Conservation (phyloP, 2,113 vertebrate genomes). For the Phoxinus phoxinus region DNA sequence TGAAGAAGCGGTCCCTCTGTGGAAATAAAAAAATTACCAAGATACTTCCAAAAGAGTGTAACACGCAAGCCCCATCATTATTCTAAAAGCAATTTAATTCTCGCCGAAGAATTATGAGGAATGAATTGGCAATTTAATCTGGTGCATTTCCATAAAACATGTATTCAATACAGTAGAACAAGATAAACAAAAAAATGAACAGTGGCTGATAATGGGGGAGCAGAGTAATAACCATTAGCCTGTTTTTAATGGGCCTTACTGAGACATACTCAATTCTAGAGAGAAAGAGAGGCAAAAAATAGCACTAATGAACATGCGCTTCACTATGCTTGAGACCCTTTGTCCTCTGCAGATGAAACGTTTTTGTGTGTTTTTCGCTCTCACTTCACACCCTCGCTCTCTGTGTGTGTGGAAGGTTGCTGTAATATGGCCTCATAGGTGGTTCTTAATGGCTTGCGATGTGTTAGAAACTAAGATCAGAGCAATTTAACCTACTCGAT, state of each 20-base stretch:
- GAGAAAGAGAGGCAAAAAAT: neutral
- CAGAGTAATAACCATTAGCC: slow-evolving; percentile 43
- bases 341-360: slow-evolving; percentile 34
- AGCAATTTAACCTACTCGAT: slow-evolving; percentile 46
- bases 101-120: slow-evolving; percentile 34
- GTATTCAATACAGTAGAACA: slow-evolving; percentile 46
- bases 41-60: slow-evolving; percentile 35
- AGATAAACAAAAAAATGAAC: slow-evolving; percentile 45
- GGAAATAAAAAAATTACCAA: slow-evolving; percentile 26
- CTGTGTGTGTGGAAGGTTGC: neutral
- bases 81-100: slow-evolving; percentile 48
- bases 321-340: slow-evolving; percentile 21
- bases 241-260: slow-evolving; percentile 47
- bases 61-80: slow-evolving; percentile 41
- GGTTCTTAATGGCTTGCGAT: slow-evolving; percentile 42
- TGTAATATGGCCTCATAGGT: slow-evolving; percentile 14
- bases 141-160: slow-evolving; percentile 48
- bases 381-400: slow-evolving; percentile 14
- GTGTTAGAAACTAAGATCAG: slow-evolving; percentile 20
- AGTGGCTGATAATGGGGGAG: slow-evolving; percentile 6
- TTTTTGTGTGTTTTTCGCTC: slow-evolving; percentile 35
- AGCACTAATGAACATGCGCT: slow-evolving; percentile 41
- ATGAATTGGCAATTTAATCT: slow-evolving; percentile 54
- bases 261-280: slow-evolving; percentile 28
- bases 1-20: neutral